Evolutionary conservation across 2,797 vertebrate species (phyloP), one percentile per base, ranked within the genome.

Genomic region (Benthosema pterotum): DNA sequence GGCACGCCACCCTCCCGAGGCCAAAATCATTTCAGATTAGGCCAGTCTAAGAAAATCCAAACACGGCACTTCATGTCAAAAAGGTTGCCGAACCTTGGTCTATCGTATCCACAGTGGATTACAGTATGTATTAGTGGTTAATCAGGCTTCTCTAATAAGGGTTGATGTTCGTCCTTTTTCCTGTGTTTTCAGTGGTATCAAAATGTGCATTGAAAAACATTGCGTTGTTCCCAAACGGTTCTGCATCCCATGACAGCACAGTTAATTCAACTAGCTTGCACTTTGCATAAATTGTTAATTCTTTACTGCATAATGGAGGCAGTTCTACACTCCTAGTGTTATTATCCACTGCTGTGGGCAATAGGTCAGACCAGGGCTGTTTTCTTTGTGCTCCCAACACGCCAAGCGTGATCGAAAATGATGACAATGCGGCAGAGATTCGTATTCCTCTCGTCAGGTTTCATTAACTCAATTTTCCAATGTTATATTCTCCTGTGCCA

Each of bases 391-490:
- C 74, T 80, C 71, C 66, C 72, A 25, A 1, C 22, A 22, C 22
- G 22, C 32, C 6, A 69, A 83, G 75, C 77, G 47, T 47, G 69
- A 87, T 89, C 80, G 83, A 80, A 80, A 88, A 88, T 78, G 75
- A 88, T 87, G 85, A 82, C 60, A 57, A 80, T 78, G 61, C 77
- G 72, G 70, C 77, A 82, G 65, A 80, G 79, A 67, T 53, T 61
- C 71, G 83, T 77, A 63, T 60, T 75, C 74, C 65, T 64, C 78
- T 67, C 72, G 85, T 84, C 82, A 77, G 71, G 84, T 89, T 72
- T 83, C 57, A 73, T 82, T 80, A 77, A 64, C 72, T 65, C 77
- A 77, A 59, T 61, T 60, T 69, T 73, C 80, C 57, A 75, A 17
- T 77, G 56, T 62, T 73, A 63, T 73, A 63, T 73, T 66, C 71